phyloP scores from a whole-genome alignment of 2,888 invertebrate genomes.

The Apamea epomidion region DNA sequence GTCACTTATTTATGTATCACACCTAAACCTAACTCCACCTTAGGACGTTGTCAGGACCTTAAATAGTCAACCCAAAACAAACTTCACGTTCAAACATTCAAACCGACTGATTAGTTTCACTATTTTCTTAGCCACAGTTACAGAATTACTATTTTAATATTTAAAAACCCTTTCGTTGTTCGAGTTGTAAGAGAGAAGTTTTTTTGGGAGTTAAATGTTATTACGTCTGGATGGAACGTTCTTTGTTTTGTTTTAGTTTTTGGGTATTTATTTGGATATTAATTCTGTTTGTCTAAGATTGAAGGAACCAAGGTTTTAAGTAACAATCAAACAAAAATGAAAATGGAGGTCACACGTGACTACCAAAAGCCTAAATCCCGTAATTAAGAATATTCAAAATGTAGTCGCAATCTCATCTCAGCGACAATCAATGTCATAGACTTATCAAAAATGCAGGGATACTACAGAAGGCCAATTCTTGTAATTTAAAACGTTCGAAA shows the following conservation, averaged over 20 bases:
- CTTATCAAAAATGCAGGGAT: too few species aligned
- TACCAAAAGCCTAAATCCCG: too few species aligned
- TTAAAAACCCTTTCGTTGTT: slow-evolving; percentile 42
- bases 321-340: neutral
- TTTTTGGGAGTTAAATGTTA: slow-evolving; percentile 17
- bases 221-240: slow-evolving; percentile 2
- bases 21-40: neutral
- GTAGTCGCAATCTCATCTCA: too few species aligned
- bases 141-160: slow-evolving; percentile 48
- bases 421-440: too few species aligned
- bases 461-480: too few species aligned
- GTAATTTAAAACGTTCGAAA: too few species aligned
- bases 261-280: neutral
- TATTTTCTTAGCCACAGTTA: slow-evolving; percentile 25
- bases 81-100: slow-evolving; percentile 44
- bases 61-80: slow-evolving; percentile 22
- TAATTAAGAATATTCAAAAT: too few species aligned
- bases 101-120: slow-evolving; percentile 43
- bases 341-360: neutral
- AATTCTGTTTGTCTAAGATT: neutral
- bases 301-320: neutral
- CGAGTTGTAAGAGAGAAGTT: slow-evolving; percentile 11
- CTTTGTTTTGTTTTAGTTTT: slow-evolving; percentile 1
- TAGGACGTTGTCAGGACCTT: neutral
- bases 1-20: neutral